phyloP scores from a whole-genome alignment of 2,113 vertebrate genomes.

The Anser cygnoides region DNA sequence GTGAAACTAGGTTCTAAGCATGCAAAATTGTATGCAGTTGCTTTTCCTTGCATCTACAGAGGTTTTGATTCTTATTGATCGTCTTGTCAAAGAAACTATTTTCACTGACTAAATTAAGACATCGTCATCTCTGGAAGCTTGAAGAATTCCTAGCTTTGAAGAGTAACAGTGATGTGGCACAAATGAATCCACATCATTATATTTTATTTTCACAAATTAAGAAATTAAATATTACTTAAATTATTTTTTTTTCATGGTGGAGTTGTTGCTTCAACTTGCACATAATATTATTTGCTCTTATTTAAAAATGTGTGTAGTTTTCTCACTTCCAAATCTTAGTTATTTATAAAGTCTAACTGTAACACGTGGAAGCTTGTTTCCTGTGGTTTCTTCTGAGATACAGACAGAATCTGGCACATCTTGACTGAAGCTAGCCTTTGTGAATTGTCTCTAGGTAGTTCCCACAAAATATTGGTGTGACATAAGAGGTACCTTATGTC shows the following conservation, averaged over 20 bases:
- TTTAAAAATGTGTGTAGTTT: neutral
- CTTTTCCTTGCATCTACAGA: neutral
- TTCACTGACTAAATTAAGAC: neutral
- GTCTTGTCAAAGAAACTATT: neutral
- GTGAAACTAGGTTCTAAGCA: neutral
- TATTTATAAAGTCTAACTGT: neutral
- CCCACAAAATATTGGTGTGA: neutral
- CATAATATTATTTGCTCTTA: neutral
- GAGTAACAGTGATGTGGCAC: neutral
- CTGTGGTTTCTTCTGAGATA: neutral
- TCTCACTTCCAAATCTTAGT: neutral
- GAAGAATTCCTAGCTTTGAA: neutral
- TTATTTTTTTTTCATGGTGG: neutral
- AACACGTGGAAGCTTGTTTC: neutral
- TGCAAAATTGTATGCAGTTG: neutral
- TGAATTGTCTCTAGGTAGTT: neutral
- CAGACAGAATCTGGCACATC: neutral
- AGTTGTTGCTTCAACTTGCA: neutral
- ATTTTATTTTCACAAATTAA: neutral
- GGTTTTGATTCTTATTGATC: neutral
- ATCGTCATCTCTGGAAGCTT: neutral
- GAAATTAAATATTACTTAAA: neutral
- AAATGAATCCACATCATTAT: neutral
- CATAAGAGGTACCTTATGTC: neutral
- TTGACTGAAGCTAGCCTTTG: neutral